phyloP scores from a whole-genome alignment of 2,888 invertebrate species.

The Andrena trimmerana region DNA sequence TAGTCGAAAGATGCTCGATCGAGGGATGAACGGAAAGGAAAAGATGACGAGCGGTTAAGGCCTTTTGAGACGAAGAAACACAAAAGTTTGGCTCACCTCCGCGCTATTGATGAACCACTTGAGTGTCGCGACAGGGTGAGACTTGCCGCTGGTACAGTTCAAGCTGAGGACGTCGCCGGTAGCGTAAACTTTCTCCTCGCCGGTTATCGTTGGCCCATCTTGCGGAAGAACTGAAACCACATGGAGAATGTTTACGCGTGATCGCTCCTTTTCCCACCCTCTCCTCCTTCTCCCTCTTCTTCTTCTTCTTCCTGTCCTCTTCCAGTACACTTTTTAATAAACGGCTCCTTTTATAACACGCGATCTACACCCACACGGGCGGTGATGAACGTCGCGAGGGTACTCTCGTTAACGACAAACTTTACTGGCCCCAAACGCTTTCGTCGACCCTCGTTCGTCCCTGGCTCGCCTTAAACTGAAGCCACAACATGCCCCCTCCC shows the following conservation, averaged over 20 bases:
- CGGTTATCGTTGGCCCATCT: constrained; percentile 86
- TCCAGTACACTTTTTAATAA: constrained; percentile 37
- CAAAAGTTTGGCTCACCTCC: constrained; percentile 80
- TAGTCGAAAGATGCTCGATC: background rate
- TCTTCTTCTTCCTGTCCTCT: no score
- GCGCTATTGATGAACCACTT: constrained; percentile 86
- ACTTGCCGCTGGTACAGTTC: constrained; percentile 86
- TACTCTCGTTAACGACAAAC: constrained; percentile 61
- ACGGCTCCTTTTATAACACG: constrained; percentile 42
- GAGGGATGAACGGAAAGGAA: background rate
- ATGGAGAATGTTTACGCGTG: constrained; percentile 36
- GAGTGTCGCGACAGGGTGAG: constrained; percentile 85
- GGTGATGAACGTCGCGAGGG: constrained; percentile 18
- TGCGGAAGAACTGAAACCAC: constrained; percentile 83
- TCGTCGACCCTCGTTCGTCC: constrained; percentile 50
- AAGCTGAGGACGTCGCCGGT: constrained; percentile 86
- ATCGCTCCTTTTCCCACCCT: constrained; percentile 2
- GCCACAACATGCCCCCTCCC: background rate
- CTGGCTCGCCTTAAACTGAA: constrained; percentile 36
- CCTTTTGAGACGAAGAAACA: background rate
- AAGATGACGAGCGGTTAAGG: background rate
- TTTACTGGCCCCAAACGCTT: constrained; percentile 57
- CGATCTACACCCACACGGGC: constrained; percentile 42
- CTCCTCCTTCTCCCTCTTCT: no score
- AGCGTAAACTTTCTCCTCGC: constrained; percentile 85